Evolutionary conservation across 2,113 vertebrate genomes (phyloP), one percentile per base, ranked within the genome.

Genomic region (Laticauda laticaudata): DNA sequence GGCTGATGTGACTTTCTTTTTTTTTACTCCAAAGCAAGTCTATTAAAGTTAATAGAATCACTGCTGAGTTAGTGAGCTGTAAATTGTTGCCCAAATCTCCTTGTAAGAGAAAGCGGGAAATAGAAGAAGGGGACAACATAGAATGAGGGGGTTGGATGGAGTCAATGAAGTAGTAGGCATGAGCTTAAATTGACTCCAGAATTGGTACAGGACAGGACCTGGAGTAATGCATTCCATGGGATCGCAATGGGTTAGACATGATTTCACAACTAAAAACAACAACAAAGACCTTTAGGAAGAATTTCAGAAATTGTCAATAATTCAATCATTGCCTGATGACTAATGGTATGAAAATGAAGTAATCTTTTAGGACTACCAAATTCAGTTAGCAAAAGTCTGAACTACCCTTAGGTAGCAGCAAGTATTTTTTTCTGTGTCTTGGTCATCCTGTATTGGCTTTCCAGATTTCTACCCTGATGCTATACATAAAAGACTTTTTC

Each of bases 11-110:
- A 39, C 45, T 34, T 39, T 39, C 29, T n/a, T 12, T 29, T 21
- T 43, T 57, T 92, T 86, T 90, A 90, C 69, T 86, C 43, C 43
- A 90, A 39, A 92, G 69, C 69, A 90, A 85, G 61, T 92, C 64
- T 92, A 23, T 92, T 85, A 85, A 85, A 90, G 29, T 90, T 86
- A 90, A 59, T 48, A 9, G 43, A 90, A 90, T n/a, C 18, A 10
- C 43, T 26, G 29, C 55, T 53, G 54, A 93, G 88, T 86, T 90
- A 93, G 43, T 90, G 69, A 45, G 26, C 24, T 57, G 54, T 93
- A 90, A 93, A 90, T 90, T 86, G 75, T 93, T 48, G 20, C 55
- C 92, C 43, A 90, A 94, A 92, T 57, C 39, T 93, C n/a, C 15
- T 93, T 26, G 15, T 2, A 59, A 85, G 45, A 91, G 81, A 88